Conservation (phyloP, 2,113 vertebrate species). For the Dipodomys spectabilis region DNA sequence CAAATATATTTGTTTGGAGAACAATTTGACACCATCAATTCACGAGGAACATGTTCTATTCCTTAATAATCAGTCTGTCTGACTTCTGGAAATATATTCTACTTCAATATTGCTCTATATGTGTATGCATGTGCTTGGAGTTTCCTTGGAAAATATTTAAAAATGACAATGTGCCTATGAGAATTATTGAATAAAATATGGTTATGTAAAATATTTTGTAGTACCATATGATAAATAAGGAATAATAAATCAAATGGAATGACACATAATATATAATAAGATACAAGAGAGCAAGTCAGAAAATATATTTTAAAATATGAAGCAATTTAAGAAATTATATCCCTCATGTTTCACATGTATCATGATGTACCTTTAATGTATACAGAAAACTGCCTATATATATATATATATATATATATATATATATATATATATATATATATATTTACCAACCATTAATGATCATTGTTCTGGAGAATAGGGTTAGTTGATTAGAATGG, state of each 20-base stretch:
- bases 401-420: too few relatives aligned
- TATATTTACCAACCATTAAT: too few relatives aligned
- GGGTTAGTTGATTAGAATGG: neutral
- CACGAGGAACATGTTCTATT: accelerated
- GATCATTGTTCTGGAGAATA: neutral
- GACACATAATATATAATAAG: neutral
- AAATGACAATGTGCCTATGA: neutral
- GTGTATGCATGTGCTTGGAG: neutral
- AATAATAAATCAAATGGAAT: neutral
- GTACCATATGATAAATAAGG: neutral
- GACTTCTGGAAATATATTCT: neutral
- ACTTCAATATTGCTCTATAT: neutral
- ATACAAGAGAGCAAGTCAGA: neutral
- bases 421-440: too few relatives aligned
- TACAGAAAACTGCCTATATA: neutral
- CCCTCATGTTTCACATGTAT: neutral
- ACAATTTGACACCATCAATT: neutral
- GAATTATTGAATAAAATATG: neutral
- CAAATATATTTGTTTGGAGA: neutral
- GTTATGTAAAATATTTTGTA: neutral
- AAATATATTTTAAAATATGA: neutral
- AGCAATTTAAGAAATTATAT: neutral
- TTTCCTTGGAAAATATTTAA: neutral
- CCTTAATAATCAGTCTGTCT: neutral
- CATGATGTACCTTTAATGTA: neutral